A percentile compares a stretch with the other conserved stretches of the same genome.
Conservation (phyloP, 2,113 vertebrate genomes). For the Cottus gobio region DNA sequence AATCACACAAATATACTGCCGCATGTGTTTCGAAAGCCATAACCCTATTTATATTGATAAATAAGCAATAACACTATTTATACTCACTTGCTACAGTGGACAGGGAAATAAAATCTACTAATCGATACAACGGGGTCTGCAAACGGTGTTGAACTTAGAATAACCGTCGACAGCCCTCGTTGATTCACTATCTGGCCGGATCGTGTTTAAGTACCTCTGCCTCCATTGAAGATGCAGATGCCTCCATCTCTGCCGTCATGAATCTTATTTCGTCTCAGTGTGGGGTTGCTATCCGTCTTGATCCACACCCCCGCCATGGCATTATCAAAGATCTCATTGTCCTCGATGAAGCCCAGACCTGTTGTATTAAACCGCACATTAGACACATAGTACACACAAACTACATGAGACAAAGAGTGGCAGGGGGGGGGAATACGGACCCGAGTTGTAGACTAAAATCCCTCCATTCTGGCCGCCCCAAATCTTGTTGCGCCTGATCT, state of each 20-base stretch:
- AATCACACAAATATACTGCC: no score
- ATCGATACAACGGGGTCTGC: background rate
- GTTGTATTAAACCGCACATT: background rate
- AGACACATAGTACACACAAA: background rate
- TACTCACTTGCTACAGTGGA: background rate
- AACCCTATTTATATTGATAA: background rate
- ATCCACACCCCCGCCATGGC: constrained; percentile 99
- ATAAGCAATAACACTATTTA: background rate
- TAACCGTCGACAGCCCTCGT: no score
- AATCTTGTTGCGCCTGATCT: constrained; percentile 99
- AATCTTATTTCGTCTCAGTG: constrained; percentile 98
- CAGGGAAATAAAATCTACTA: background rate
- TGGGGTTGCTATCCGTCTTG: constrained; percentile 99
- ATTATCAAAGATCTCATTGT: constrained; percentile 99
- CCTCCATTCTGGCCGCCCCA: constrained; percentile 99
- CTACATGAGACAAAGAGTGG: background rate
- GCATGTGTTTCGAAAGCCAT: background rate
- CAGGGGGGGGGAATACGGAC: constrained; percentile 62
- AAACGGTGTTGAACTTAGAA: background rate
- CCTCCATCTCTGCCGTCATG: constrained; percentile 98
- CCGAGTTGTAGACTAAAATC: constrained; percentile 99
- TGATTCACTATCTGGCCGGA: background rate
- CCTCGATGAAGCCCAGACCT: constrained; percentile 99
- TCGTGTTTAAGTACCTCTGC: constrained; percentile 84
- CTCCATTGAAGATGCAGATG: constrained; percentile 99